Evolutionary conservation across 2,888 invertebrate species (phyloP), one percentile per base, ranked within the genome.

Genomic region (Nasonovia ribisnigri): DNA sequence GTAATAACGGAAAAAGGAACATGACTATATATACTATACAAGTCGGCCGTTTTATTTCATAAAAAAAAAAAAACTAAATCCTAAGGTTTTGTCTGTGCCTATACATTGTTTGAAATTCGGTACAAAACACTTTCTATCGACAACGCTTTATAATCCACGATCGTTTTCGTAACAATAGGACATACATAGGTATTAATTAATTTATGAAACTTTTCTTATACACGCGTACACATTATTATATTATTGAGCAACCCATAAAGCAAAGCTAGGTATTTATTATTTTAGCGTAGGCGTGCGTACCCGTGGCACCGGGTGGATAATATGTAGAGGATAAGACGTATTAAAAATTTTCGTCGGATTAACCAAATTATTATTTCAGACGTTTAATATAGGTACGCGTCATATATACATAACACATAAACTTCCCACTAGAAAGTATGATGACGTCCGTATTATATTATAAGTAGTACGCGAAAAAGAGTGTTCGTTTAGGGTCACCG

Each of bases 41-140:
- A 43, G 46, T 86, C 46, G 26, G 46, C 29, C 13, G n/a, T 29
- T 87, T 48, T 48, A n/a, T 87, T 87, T 87, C 20, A n/a, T 51
- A 51, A 87, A 87, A 87, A 87, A 46, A 87, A 88, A 36, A 54
- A 54, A 54, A 88, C 36, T 77, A 88, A 88, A 36, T 42, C 26
- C 54, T 88, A 1, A 42, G 36, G 54, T 88, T 88, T 88, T 88
- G 10, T 51, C 13, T 51, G 77, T 77, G 77, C 36, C 36, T 77
- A 20, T 60, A 77, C 48, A 90, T 90, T 51, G 77, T 90, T 77
- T 90, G 29, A 48, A 51, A 42, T 77, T 84, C 36, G 42, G 36
- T 60, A 60, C 60, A 60, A 60, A 87, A 90, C 42, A 90, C 90
- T 90, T 90, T 90, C 90, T 90, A 51, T 51, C 51, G 51, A 51